Evolutionary conservation across 1,140 invertebrate species (phyloP).

Genomic region (Pinna nobilis): DNA sequence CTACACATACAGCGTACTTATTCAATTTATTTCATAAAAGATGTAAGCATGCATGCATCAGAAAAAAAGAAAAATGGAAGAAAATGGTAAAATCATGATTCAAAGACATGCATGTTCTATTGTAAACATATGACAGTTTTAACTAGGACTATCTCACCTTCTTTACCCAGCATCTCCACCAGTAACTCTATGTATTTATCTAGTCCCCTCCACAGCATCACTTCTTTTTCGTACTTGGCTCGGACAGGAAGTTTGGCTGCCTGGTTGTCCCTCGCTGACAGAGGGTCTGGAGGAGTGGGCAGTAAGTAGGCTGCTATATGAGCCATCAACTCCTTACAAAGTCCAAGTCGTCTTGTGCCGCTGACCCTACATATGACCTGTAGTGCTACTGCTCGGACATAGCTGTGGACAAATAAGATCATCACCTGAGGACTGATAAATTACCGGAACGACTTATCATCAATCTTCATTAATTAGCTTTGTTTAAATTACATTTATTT

Average conservation of each 20-base stretch:
- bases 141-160: slow-evolving; percentile 31
- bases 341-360: slow-evolving; percentile 41
- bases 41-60: too few species aligned
- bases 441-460: not conserved
- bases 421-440: not conserved
- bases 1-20: too few species aligned
- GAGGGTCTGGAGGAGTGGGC: slow-evolving; percentile 8
- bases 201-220: slow-evolving; percentile 49
- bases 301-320: slow-evolving; percentile 42
- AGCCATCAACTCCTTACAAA: slow-evolving; percentile 53
- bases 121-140: not conserved
- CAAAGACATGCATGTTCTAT: too few species aligned
- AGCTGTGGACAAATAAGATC: slow-evolving; percentile 20
- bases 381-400: slow-evolving; percentile 40
- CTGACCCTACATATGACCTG: slow-evolving; percentile 38
- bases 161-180: slow-evolving; percentile 35
- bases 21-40: too few species aligned
- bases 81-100: too few species aligned
- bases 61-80: too few species aligned
- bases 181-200: slow-evolving; percentile 38
- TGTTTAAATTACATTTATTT: not conserved
- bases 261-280: not conserved
- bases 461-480: not conserved
- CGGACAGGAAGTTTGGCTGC: not conserved
- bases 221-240: slow-evolving; percentile 39